Base-by-base conservation (phyloP, 2,797 vertebrate genomes). In the Hephaestus fuliginosus region DNA sequence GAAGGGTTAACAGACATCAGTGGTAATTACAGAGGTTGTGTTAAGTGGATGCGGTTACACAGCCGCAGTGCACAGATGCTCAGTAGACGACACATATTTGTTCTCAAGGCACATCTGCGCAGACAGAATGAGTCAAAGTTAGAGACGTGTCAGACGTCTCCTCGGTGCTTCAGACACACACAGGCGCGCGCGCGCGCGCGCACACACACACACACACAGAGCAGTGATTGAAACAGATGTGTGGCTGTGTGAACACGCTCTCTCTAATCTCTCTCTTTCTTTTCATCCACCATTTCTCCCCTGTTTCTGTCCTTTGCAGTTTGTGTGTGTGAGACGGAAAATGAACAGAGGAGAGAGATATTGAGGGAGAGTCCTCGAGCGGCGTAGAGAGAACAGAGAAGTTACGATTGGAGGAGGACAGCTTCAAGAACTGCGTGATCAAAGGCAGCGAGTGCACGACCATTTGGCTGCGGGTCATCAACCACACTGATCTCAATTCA, bases 341-440 rank as follows among this genome's bases (percentile, higher is more conserved):
- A 77, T 72, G 78, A 81, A 75, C 0, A 60, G 78, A 81, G 46
- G 72, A 65, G 65, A 76, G 83, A 48, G 78, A 84, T 56, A 80
- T 71, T 69, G 69, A 79, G 74, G 77, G 63, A 57, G 80, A 87
- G 87, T 85, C 81, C 75, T 88, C 6, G 41, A 85, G 81, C 76
- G 4, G 70, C 15, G 33, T 0, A 5, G 58, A 82, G 58, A 82
- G 86, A 85, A 89, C 79, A 88, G 70, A 88, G 82, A 48, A 71
- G 78, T 61, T 80, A 48, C 25, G 76, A 84, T 56, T 44, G 77
- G 62, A 76, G 79, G 81, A 82, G 79, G 88, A 85, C 83, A 70
- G 80, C 83, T 86, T 78, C 76, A 67, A 82, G 83, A 89, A 58
- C 84, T 25, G 48, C 66, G 2, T 76, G 92, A 91, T 94, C 92